Conservation (phyloP, 2,797 vertebrate species). For the Notamacropus eugenii region DNA sequence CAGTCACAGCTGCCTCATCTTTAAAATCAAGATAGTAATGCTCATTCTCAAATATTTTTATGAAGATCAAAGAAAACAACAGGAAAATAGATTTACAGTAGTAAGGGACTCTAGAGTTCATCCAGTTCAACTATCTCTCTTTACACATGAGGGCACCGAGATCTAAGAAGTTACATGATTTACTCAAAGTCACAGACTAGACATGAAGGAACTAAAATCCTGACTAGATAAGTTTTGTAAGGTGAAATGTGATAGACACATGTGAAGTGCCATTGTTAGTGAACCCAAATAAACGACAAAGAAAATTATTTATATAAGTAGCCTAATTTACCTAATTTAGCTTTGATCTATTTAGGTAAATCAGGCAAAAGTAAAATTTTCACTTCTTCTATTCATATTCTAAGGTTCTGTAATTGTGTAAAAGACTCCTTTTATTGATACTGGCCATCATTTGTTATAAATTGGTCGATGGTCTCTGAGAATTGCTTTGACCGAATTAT, state of each 20-base stretch:
- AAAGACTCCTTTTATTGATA: not conserved
- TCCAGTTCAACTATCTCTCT: not conserved
- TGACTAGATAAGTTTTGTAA: not conserved
- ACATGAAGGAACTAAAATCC: not conserved
- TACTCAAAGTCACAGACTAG: not conserved
- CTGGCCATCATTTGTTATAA: not conserved
- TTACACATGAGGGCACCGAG: not conserved
- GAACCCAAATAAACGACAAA: constrained; percentile 23
- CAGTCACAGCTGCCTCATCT: not conserved
- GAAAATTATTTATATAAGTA: constrained; percentile 40
- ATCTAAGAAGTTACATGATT: not conserved
- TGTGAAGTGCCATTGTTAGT: not conserved
- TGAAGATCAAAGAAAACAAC: not conserved
- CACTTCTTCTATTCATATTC: constrained; percentile 47
- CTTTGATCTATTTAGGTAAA: constrained; percentile 68
- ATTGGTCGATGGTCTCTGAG: not conserved
- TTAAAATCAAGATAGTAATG: not conserved
- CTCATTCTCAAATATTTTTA: not conserved
- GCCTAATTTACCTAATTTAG: constrained; percentile 12
- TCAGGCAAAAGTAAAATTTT: constrained; percentile 66
- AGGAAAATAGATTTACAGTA: not conserved
- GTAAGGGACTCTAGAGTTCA: not conserved
- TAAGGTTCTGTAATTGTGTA: not conserved
- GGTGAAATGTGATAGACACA: not conserved
- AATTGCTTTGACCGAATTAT: not conserved